Percentiles rank a stretch among this genome's conserved stretches.
phyloP scores from a whole-genome alignment of 2,113 vertebrate species.

The Anarrhichthys ocellatus region DNA sequence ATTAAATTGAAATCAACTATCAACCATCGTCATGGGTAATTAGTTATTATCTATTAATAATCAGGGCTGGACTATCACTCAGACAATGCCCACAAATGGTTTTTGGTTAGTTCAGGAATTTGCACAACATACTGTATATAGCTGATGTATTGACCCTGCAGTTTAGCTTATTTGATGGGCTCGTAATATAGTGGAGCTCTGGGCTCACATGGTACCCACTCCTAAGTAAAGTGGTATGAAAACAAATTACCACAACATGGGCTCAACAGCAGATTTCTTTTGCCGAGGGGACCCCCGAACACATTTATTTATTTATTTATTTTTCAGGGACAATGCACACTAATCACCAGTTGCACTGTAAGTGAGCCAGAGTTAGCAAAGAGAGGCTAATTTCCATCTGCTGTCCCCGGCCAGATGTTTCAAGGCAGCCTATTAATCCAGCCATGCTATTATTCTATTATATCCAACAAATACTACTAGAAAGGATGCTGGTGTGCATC shows the following conservation, averaged over 20 bases:
- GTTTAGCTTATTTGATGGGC: background rate
- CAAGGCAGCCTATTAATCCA: background rate
- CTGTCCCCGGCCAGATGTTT: too few relatives aligned
- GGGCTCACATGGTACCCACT: background rate
- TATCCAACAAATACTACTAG: background rate
- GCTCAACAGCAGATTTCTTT: background rate
- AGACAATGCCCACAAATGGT: background rate
- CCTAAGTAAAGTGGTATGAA: background rate
- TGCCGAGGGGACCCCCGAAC: too few relatives aligned
- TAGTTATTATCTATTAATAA: conserved; percentile 2
- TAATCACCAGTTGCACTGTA: too few relatives aligned
- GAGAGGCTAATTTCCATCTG: too few relatives aligned
- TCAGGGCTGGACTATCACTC: background rate
- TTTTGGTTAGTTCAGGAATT: background rate
- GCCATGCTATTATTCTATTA: background rate
- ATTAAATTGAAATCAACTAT: background rate
- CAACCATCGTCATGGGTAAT: background rate
- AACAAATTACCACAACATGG: background rate
- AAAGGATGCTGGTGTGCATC: conserved; percentile 21
- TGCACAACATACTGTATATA: background rate
- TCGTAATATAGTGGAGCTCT: background rate
- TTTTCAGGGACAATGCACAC: too few relatives aligned
- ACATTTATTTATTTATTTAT: too few relatives aligned
- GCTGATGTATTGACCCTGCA: background rate
- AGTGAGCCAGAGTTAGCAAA: too few relatives aligned